Evolutionary conservation across 2,797 vertebrate species (phyloP).

Genomic region (Gorsachius magnificus): DNA sequence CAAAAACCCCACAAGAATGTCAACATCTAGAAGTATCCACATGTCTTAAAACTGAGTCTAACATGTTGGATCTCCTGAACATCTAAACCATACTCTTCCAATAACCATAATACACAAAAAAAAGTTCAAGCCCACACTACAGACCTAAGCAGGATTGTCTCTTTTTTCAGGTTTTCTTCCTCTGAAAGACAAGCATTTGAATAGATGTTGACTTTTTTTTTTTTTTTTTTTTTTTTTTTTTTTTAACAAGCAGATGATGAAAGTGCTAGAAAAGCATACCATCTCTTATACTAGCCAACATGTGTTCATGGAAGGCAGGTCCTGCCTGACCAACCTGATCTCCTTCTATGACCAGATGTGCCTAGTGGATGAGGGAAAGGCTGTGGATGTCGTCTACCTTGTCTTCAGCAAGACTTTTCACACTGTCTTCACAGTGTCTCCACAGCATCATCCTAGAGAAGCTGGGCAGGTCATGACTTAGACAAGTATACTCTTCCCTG

Average conservation of each 20-base stretch:
- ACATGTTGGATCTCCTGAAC: neutral
- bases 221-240: neutral
- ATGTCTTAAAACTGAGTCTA: neutral
- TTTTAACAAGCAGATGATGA: neutral
- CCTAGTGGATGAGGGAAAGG: no score
- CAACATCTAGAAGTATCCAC: neutral
- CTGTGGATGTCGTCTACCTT: no score
- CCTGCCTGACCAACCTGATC: no score
- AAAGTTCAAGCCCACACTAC: neutral
- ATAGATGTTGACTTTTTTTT: neutral
- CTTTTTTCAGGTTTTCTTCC: neutral
- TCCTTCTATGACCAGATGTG: no score
- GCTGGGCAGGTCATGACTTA: no score
- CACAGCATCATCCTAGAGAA: no score
- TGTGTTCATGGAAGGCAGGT: no score
- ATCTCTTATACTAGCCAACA: neutral
- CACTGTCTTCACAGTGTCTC: no score
- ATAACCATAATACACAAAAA: fast-evolving
- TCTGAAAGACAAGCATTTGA: neutral
- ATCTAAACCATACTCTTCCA: neutral
- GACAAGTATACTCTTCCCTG: no score
- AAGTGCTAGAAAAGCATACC: neutral
- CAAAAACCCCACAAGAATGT: neutral
- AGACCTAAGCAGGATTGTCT: neutral
- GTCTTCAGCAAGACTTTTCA: no score